phyloP scores from a whole-genome alignment of 2,113 vertebrate genomes.

The Perca schrenkii region DNA sequence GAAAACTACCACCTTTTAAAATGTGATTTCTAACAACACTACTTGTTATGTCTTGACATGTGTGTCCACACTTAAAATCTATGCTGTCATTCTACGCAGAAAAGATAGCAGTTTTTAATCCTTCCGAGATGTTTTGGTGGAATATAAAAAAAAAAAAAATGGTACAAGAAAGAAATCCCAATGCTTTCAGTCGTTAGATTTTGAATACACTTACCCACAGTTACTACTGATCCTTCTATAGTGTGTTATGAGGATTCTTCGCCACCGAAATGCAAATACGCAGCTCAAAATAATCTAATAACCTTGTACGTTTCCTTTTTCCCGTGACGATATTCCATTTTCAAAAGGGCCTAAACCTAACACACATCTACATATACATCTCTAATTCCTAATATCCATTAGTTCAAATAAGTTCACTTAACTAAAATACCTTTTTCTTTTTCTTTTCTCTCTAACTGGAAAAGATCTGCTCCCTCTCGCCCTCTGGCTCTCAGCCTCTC shows the following conservation, averaged over 20 bases:
- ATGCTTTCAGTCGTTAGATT: neutral
- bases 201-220: slow-evolving; percentile 73
- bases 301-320: slow-evolving; percentile 23
- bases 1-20: slow-evolving; percentile 2
- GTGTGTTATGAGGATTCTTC: slow-evolving; percentile 28
- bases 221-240: slow-evolving; percentile 40
- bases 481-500: slow-evolving; percentile 66
- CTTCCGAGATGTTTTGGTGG: neutral
- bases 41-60: neutral
- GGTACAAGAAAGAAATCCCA: neutral
- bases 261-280: slow-evolving; percentile 33
- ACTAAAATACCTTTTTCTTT: slow-evolving; percentile 13
- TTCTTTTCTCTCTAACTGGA: slow-evolving; percentile 45
- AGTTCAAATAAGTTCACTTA: neutral
- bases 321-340: slow-evolving; percentile 69
- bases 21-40: neutral
- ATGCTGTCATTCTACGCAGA: neutral
- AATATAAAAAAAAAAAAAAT: neutral
- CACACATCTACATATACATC: slow-evolving; percentile 21
- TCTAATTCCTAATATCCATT: slow-evolving; percentile 27
- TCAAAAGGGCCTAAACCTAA: slow-evolving; percentile 28
- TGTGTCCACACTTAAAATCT: slow-evolving; percentile 5
- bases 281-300: slow-evolving; percentile 48
- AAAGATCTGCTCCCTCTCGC: slow-evolving; percentile 44
- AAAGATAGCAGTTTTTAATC: neutral